Evolutionary conservation across 2,113 vertebrate species (phyloP).

Genomic region (Irena cyanogastra): DNA sequence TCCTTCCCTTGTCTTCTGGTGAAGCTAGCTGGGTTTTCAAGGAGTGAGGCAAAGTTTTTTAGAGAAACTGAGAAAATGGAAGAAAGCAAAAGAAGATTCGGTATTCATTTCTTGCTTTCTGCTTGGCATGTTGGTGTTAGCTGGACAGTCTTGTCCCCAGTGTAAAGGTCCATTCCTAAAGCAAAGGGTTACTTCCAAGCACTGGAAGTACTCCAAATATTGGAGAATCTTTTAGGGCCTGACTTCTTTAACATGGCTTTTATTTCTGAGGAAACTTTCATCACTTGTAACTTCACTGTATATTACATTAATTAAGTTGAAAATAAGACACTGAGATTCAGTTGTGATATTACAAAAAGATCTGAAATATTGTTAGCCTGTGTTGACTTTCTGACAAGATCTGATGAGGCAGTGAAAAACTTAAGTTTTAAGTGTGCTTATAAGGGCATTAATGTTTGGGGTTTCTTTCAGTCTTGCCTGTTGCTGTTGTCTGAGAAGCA

Average conservation of each 20-base stretch:
- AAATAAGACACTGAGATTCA: neutral
- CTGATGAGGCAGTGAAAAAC: neutral
- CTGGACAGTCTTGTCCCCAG: neutral
- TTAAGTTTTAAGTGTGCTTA: neutral
- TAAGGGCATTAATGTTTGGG: neutral
- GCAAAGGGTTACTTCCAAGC: neutral
- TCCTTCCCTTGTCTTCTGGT: neutral
- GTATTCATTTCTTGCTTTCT: neutral
- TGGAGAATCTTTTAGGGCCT: neutral
- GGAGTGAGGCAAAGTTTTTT: neutral
- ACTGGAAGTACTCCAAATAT: neutral
- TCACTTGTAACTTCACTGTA: neutral
- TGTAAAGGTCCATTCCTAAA: neutral
- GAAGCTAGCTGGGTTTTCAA: neutral
- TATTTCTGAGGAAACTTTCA: neutral
- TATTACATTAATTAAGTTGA: neutral
- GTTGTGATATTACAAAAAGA: neutral
- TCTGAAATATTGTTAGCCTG: neutral
- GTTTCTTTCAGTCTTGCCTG: conserved; percentile 65
- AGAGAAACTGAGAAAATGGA: neutral
- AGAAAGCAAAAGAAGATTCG: neutral
- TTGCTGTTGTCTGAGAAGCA: conserved; percentile 56
- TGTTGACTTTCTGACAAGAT: neutral
- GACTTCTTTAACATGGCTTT: neutral
- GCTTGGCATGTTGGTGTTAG: neutral